Conservation (phyloP, 2,888 invertebrate genomes). For the Caenorhabditis japonica region DNA sequence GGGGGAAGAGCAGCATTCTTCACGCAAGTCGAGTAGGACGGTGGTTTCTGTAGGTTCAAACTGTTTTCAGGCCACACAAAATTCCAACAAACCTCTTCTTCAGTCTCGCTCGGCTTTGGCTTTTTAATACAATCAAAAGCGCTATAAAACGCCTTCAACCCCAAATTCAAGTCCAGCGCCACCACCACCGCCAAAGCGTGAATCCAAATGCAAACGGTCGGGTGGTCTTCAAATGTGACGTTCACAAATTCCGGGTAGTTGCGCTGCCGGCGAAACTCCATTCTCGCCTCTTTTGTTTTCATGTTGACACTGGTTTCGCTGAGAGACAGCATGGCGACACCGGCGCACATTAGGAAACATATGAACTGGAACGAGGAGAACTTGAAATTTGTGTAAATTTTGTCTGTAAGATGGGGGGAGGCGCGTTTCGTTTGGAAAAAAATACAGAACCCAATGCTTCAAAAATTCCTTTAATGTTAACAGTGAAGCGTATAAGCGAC, state of each 20-base stretch:
- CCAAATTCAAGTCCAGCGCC: slow-evolving; percentile 41
- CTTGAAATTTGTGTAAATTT: background rate
- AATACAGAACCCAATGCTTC: no score
- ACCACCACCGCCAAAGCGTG: slow-evolving; percentile 38
- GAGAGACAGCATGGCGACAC: slow-evolving; percentile 42
- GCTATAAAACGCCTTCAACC: slow-evolving; percentile 41
- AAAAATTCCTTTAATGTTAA: no score
- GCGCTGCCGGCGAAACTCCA: slow-evolving; percentile 49
- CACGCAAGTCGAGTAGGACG: slow-evolving; percentile 43
- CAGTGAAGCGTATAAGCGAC: no score
- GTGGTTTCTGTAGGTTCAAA: slow-evolving; percentile 35
- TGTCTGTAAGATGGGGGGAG: background rate
- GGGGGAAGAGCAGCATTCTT: slow-evolving; percentile 32
- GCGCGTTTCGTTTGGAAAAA: background rate
- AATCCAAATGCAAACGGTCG: slow-evolving; percentile 53
- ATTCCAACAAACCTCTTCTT: slow-evolving; percentile 44
- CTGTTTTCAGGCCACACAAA: background rate
- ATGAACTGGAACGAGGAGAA: slow-evolving; percentile 37
- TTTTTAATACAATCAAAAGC: slow-evolving; percentile 44
- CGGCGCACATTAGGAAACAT: slow-evolving; percentile 45
- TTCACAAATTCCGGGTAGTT: slow-evolving; percentile 51
- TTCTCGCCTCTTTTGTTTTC: slow-evolving; percentile 44
- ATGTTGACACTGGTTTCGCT: slow-evolving; percentile 46
- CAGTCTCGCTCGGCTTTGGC: slow-evolving; percentile 9
- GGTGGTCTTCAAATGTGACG: slow-evolving; percentile 50